Conservation (phyloP, 2,797 vertebrate genomes). For the Centropyge bicolor region DNA sequence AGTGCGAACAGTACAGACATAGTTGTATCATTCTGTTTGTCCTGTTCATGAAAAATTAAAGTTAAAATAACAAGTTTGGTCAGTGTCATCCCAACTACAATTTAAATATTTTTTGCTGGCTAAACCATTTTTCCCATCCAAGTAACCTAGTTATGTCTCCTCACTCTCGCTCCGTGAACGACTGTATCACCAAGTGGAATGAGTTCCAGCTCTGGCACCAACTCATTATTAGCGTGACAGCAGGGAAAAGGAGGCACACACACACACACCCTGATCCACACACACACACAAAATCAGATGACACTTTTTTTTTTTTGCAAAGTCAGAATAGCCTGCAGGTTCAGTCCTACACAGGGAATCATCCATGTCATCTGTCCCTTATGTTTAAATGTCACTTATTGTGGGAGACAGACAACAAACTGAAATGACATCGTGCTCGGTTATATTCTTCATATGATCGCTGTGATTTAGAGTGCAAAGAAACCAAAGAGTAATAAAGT, state of each 20-base stretch:
- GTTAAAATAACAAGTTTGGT: constrained; percentile 36
- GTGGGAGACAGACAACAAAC: neutral
- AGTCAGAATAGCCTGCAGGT: constrained; percentile 36
- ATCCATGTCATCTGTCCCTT: constrained; percentile 7
- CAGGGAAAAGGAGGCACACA: constrained; percentile 36
- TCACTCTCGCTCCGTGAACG: constrained; percentile 41
- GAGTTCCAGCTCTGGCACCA: constrained; percentile 62
- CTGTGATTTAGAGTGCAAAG: neutral
- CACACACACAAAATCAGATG: constrained; percentile 27
- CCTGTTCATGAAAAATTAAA: constrained; percentile 33
- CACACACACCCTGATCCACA: constrained; percentile 4
- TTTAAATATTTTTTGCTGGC: constrained; percentile 45
- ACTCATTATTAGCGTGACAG: constrained; percentile 71
- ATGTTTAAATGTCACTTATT: constrained; percentile 21
- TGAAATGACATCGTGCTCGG: neutral
- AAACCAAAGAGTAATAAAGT: constrained; percentile 1
- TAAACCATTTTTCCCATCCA: constrained; percentile 45
- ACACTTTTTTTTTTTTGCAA: neutral
- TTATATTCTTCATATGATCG: neutral
- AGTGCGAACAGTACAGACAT: neutral
- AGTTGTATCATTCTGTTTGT: constrained; percentile 28
- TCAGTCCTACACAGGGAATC: constrained; percentile 13
- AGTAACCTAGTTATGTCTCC: constrained; percentile 54
- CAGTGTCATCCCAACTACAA: constrained; percentile 20
- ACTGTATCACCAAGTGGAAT: constrained; percentile 60